phyloP scores from a whole-genome alignment of 2,888 invertebrate species.

The Glaucopsyche alexis region DNA sequence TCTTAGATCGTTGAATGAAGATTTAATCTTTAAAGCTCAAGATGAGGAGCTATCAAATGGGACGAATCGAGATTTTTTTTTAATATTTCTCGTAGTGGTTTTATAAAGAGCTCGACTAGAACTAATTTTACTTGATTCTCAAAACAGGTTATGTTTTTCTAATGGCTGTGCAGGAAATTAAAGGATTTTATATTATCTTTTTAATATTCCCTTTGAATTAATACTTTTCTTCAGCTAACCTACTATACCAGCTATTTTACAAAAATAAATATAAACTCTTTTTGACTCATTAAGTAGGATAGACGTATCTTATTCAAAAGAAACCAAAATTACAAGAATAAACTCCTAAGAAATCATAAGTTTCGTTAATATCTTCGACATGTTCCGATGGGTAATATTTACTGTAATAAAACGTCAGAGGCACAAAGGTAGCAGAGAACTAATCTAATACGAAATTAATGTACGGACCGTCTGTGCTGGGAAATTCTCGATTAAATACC shows the following conservation, averaged over 20 bases:
- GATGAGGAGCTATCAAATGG: neutral
- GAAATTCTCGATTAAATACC: neutral
- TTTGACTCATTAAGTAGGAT: too few relatives aligned
- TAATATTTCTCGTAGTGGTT: neutral
- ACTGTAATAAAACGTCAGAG: neutral
- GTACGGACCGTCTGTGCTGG: neutral
- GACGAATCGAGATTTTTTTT: neutral
- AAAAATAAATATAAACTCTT: neutral
- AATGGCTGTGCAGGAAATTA: neutral
- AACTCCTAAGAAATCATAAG: neutral
- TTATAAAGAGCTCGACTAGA: neutral
- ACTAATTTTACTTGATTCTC: neutral
- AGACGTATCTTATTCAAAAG: too few relatives aligned
- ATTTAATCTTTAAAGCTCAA: slow-evolving; percentile 3
- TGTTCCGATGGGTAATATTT: slow-evolving; percentile 5
- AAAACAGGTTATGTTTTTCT: neutral
- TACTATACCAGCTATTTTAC: neutral
- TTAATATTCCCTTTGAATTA: neutral
- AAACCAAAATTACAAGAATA: neutral
- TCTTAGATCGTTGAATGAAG: neutral
- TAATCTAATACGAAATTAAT: slow-evolving; percentile 6
- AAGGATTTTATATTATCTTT: neutral
- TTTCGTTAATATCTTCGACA: neutral
- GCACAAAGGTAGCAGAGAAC: neutral
- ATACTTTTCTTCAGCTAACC: neutral